Base-by-base conservation (phyloP, 2,888 invertebrate genomes). In the Resseliella maxima region DNA sequence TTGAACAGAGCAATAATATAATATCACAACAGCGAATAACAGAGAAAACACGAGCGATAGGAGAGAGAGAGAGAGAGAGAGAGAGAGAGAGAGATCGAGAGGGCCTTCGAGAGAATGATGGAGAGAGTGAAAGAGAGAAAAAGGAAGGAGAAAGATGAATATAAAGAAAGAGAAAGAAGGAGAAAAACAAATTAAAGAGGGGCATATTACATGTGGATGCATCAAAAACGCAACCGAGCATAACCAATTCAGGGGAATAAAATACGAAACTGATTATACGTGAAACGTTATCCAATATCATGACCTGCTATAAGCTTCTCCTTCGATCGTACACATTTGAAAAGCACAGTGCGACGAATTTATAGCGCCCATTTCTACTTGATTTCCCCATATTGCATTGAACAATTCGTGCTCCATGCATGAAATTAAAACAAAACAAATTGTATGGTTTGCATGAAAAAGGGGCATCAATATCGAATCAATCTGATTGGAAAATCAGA, bases 401-500 rank as follows among this genome's bases (percentile, higher is more conserved):
- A 50, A 50, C 10, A 18, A 50, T 50, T 18, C 10, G 15, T 18
- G 50, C 10, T 3, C 10, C 50, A 21, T 18, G 21, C 50, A 50
- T 18, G 21, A 59, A 24, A 24, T 24, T 3, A 15, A n/a, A 59
- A 24, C 12, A 5, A 3, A 27, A 6, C 59, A 24, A 5, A 50
- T 50, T 50, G 50, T 21, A 2, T 24, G 5, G 21, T 50, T 27
- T 15, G 27, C 24, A 3, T 27, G 24, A 3, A 5, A 59, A 24
- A 24, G 59, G 59, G 59, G 59, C 59, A 59, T 59, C 15, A 31
- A n/a, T 31, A 31, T 31, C 0, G 15, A 72, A 72, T 72, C 27
- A 72, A 72, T 72, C 72, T 72, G 72, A 72, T 72, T 72, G 72
- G 72, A 35, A 72, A 72, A 31, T 72, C 24, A 24, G 3, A 24